phyloP scores from a whole-genome alignment of 2,113 vertebrate species.

The Podocnemis expansa region DNA sequence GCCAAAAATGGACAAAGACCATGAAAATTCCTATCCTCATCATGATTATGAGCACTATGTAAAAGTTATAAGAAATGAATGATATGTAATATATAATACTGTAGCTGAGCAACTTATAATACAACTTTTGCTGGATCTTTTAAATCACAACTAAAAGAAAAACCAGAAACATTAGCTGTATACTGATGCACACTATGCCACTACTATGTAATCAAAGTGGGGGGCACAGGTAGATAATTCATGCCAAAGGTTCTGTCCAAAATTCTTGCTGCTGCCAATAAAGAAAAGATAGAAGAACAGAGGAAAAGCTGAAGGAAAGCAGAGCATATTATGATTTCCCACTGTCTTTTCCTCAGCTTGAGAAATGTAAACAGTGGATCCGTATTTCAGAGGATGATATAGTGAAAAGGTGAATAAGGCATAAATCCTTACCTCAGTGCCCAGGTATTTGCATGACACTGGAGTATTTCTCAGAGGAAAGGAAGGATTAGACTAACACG shows the following conservation, averaged over 20 bases:
- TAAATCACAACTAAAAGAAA: background rate
- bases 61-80: background rate
- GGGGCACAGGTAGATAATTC: background rate
- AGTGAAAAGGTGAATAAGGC: accelerated
- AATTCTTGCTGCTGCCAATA: background rate
- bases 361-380: background rate
- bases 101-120: background rate
- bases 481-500: too few relatives aligned
- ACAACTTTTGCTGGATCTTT: background rate
- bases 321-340: background rate
- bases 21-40: background rate
- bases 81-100: background rate
- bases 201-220: background rate
- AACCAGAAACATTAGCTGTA: background rate
- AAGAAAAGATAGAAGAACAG: background rate
- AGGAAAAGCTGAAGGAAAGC: background rate
- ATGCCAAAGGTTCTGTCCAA: background rate
- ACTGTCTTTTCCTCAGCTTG: background rate
- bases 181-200: background rate
- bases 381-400: background rate
- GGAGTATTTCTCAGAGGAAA: background rate
- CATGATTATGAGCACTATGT: background rate
- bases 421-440: background rate
- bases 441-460: background rate
- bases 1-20: background rate